Evolutionary conservation across 2,797 vertebrate species (phyloP), one percentile per base, ranked within the genome.

Genomic region (Gymnothorax javanicus): DNA sequence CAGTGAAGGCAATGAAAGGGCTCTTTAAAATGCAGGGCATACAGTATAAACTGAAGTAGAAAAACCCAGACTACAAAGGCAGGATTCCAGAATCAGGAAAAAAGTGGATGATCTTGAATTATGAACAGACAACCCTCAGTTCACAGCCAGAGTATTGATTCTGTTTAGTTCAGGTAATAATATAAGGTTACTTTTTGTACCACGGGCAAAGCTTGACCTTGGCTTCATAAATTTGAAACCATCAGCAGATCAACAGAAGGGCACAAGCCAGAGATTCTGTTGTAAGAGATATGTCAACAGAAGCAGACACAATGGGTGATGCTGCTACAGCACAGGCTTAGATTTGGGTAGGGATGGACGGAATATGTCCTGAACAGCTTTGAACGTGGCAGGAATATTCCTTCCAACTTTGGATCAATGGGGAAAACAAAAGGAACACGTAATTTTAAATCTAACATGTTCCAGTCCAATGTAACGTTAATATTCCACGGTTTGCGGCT

Each of bases 221-320:
- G 15, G 17, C 15, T 79, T 79, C 13, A 79, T 54, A 17, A 52
- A 20, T 54, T 23, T 79, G n/a, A 86, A 87, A 87, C 15, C 82
- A 3, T 84, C 84, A 89, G 75, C 86, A 89, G 86, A 73, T 87
- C 82, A 88, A 88, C 60, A 9, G 43, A 85, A 87, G 77, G 85
- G 12, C 77, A 33, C 33, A 1, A 43, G 33, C 33, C 33, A 43
- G 33, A 43, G 33, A 43, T 43, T 43, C 33, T 43, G 33, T 43
- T 43, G 33, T 43, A 43, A 43, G 33, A 43, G 33, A 43, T 43
- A 43, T 43, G 33, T 43, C 33, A 43, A 43, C 33, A 43, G 33
- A 2, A 43, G 33, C 33, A 43, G 33, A 43, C 33, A 43, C 33
- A 43, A 43, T 43, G 33, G 33, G 33, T 43, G 33, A 43, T 43